These are phyloP conservation scores for Cheirogaleus major DNA, from an alignment of 2,797 vertebrate species.

Conservation along the genomic window DNA sequence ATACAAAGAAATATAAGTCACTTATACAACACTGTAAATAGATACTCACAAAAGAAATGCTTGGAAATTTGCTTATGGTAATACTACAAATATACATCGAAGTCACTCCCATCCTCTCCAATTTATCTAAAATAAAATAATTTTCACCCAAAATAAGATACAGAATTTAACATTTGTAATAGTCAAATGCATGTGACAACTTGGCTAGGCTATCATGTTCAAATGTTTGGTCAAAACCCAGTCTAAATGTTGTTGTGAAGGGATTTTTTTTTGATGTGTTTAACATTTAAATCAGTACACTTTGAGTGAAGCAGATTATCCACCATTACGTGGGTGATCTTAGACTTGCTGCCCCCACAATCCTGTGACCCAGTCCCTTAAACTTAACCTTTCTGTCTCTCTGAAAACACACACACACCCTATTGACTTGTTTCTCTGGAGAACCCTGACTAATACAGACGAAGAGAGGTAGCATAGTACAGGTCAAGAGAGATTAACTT, in stretches of 20 bases:
- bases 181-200: background rate
- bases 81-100: background rate
- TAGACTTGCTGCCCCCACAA: background rate
- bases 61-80: background rate
- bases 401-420: background rate
- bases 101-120: background rate
- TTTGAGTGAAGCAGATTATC: background rate
- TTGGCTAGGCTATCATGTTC: background rate
- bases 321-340: background rate
- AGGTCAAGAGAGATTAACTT: background rate
- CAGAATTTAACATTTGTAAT: background rate
- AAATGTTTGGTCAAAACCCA: background rate
- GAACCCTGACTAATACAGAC: background rate
- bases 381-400: background rate
- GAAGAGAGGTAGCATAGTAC: background rate
- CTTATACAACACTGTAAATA: background rate
- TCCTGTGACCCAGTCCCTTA: background rate
- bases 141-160: background rate
- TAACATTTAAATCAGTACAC: background rate
- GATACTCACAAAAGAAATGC: background rate
- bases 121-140: background rate
- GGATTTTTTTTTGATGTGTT: background rate
- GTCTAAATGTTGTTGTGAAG: background rate
- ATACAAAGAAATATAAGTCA: background rate
- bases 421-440: background rate